Evolutionary conservation across 2,888 invertebrate species (phyloP).

Genomic region (Cryptus armator): DNA sequence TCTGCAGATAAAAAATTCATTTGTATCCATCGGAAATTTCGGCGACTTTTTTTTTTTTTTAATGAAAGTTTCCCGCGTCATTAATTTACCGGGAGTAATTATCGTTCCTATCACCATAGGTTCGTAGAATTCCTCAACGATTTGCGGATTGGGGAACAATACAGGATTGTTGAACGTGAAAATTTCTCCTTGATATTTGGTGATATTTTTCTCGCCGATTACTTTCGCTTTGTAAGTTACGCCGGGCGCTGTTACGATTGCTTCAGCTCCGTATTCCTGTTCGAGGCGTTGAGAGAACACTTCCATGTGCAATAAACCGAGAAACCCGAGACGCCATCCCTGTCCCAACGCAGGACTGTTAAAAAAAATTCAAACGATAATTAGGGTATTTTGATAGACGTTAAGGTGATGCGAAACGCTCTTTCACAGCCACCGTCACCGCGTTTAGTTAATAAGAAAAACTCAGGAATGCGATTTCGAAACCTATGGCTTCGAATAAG

Average conservation of each 20-base stretch:
- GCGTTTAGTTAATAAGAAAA: too few species aligned
- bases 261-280: slow-evolving; percentile 93
- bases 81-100: slow-evolving; percentile 90
- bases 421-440: too few species aligned
- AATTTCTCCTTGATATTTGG: slow-evolving; percentile 87
- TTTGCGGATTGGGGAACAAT: slow-evolving; percentile 89
- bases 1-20: slow-evolving; percentile 80
- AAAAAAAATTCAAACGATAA: slow-evolving; percentile 41
- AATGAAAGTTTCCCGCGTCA: not conserved
- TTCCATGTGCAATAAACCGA: slow-evolving; percentile 95
- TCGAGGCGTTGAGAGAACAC: slow-evolving; percentile 94
- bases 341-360: slow-evolving; percentile 93
- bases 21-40: too few species aligned
- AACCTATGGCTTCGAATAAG: too few species aligned
- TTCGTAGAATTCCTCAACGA: slow-evolving; percentile 92
- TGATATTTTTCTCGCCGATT: slow-evolving; percentile 90
- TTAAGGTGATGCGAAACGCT: too few species aligned
- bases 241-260: slow-evolving; percentile 94
- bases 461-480: too few species aligned
- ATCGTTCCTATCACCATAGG: slow-evolving; percentile 96
- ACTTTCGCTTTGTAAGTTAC: slow-evolving; percentile 94
- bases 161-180: slow-evolving; percentile 91
- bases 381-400: not conserved
- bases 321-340: slow-evolving; percentile 95
- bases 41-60: not conserved